A percentile compares a stretch with the other conserved stretches of the same genome.
phyloP scores from a whole-genome alignment of 2,888 invertebrate genomes.

The Micropterix aruncella region DNA sequence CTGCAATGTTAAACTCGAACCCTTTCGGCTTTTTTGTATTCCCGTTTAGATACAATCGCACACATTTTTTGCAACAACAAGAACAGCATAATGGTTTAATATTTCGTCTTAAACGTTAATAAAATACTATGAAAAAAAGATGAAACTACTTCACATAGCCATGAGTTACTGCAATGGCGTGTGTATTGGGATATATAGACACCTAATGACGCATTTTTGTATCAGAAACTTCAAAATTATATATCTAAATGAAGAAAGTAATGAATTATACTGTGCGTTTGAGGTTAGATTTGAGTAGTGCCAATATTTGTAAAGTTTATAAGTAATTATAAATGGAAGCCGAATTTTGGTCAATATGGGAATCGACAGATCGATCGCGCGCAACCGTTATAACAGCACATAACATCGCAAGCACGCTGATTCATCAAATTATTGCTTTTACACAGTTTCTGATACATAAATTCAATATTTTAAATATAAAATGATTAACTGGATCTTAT shows the following conservation, averaged over 20 bases:
- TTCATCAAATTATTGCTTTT: too few relatives aligned
- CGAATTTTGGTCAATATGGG: not conserved
- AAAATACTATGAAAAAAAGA: constrained; percentile 2
- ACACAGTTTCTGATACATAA: too few relatives aligned
- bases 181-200: not conserved
- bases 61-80: not conserved
- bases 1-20: too few relatives aligned
- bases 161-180: not conserved
- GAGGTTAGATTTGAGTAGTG: too few relatives aligned
- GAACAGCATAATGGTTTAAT: not conserved
- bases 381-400: too few relatives aligned
- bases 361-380: too few relatives aligned
- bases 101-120: constrained; percentile 1
- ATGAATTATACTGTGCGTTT: too few relatives aligned
- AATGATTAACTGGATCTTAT: not conserved
- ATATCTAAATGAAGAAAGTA: too few relatives aligned
- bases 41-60: not conserved
- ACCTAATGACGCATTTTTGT: not conserved
- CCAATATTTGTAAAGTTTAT: too few relatives aligned
- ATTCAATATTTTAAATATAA: too few relatives aligned
- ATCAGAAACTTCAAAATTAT: not conserved
- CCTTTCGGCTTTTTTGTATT: not conserved
- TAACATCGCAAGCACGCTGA: too few relatives aligned
- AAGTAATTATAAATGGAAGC: not conserved
- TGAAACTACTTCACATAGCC: not conserved